phyloP scores from a whole-genome alignment of 1,140 invertebrate species.

The Bombus impatiens region DNA sequence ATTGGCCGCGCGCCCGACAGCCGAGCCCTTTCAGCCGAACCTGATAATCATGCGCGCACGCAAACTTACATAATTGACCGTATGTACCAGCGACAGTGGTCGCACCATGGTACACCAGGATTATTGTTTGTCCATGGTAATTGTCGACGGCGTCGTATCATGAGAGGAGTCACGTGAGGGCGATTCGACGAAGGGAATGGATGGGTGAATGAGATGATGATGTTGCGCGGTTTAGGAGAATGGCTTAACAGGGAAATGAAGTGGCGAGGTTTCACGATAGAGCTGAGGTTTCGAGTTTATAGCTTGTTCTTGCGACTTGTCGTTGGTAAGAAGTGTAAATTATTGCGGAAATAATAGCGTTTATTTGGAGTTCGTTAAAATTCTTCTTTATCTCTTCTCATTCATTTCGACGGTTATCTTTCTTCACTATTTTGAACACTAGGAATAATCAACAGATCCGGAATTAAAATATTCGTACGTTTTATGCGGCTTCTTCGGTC shows the following conservation, averaged over 20 bases:
- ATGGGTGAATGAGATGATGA: background rate
- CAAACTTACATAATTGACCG: background rate
- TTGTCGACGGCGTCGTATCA: background rate
- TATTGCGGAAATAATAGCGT: background rate
- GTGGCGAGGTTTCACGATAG: background rate
- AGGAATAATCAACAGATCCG: too few relatives aligned
- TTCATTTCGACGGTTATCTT: too few relatives aligned
- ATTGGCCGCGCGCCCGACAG: background rate
- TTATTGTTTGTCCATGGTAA: background rate
- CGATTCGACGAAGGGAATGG: background rate
- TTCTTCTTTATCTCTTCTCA: too few relatives aligned
- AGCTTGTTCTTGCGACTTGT: background rate
- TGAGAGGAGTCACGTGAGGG: background rate
- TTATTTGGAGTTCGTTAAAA: too few relatives aligned
- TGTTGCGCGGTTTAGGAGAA: background rate
- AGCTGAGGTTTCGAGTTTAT: background rate
- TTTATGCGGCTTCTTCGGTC: too few relatives aligned
- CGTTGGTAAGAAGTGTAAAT: background rate
- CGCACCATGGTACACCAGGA: background rate
- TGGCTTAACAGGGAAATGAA: background rate
- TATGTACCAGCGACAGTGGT: background rate
- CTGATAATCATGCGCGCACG: slow-evolving; percentile 4
- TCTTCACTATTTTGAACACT: too few relatives aligned
- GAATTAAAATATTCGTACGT: too few relatives aligned
- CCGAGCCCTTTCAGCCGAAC: background rate